Conservation (phyloP, 2,888 invertebrate genomes). For the Heteromurus nitidus region DNA sequence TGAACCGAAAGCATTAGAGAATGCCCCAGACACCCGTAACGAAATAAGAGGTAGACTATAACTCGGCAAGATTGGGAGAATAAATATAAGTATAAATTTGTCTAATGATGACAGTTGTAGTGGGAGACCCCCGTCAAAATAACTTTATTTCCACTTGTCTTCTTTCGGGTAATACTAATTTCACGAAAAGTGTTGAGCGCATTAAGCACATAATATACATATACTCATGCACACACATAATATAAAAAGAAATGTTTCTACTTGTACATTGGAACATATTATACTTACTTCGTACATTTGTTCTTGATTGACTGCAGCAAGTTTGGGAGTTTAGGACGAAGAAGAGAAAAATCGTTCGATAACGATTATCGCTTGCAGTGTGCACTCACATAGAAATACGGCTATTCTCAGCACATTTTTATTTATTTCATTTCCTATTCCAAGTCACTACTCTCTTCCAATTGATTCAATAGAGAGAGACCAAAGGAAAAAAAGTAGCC, state of each 20-base stretch:
- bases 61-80: constrained; percentile 10
- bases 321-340: no score
- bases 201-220: no score
- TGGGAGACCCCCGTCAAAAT: constrained; percentile 32
- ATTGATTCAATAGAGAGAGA: no score
- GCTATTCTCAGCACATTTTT: not conserved
- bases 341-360: no score
- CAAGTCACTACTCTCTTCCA: no score
- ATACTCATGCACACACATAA: no score
- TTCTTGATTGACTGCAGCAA: no score
- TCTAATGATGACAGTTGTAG: constrained; percentile 49
- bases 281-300: no score
- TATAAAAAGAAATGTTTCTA: no score
- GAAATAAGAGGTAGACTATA: constrained; percentile 39
- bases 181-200: not conserved
- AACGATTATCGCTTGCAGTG: constrained; percentile 3
- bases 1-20: constrained; percentile 36
- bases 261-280: no score
- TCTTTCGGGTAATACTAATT: not conserved
- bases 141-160: constrained; percentile 32
- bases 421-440: no score
- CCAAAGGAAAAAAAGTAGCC: no score
- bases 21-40: constrained; percentile 49
- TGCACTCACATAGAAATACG: not conserved
- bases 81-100: constrained; percentile 46